These are phyloP conservation scores for Chaetorhynchus papuensis DNA, from an alignment of 2,113 vertebrate species.

Conservation along the genomic window DNA sequence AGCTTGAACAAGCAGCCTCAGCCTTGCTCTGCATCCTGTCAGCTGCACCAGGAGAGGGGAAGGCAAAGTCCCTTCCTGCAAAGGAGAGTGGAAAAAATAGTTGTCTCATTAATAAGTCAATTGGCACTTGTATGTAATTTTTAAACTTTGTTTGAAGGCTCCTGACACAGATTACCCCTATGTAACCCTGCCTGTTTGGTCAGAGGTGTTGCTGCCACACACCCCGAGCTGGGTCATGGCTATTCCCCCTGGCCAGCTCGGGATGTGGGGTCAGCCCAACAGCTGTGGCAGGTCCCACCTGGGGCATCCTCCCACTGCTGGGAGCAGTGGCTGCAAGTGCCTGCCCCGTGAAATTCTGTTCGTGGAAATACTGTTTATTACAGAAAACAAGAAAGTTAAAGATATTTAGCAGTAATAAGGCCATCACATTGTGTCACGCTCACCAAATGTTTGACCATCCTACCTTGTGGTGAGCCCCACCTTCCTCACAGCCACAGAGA, in stretches of 20 bases:
- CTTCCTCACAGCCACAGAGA: fast-evolving
- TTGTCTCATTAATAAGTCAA: not conserved
- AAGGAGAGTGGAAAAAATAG: not conserved
- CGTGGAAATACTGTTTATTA: not conserved
- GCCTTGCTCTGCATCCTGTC: not conserved
- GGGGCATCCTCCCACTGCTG: not conserved
- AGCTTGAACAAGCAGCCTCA: not conserved
- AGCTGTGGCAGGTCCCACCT: not conserved
- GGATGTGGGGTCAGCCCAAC: not conserved
- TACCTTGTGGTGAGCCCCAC: not conserved
- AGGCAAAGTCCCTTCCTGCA: not conserved
- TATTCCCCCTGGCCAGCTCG: fast-evolving
- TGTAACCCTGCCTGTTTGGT: not conserved
- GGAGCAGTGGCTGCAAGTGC: not conserved
- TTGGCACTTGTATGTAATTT: not conserved
- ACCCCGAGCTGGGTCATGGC: fast-evolving
- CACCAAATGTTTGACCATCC: not conserved
- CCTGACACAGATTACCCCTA: not conserved
- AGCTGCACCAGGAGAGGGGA: not conserved
- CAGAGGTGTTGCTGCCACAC: not conserved
- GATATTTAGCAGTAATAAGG: not conserved
- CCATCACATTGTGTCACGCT: not conserved
- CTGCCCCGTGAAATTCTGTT: not conserved
- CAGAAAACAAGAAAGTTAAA: not conserved
- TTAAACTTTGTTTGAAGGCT: not conserved